phyloP scores from a whole-genome alignment of 2,113 vertebrate species.

The Phyllostomus hastatus region DNA sequence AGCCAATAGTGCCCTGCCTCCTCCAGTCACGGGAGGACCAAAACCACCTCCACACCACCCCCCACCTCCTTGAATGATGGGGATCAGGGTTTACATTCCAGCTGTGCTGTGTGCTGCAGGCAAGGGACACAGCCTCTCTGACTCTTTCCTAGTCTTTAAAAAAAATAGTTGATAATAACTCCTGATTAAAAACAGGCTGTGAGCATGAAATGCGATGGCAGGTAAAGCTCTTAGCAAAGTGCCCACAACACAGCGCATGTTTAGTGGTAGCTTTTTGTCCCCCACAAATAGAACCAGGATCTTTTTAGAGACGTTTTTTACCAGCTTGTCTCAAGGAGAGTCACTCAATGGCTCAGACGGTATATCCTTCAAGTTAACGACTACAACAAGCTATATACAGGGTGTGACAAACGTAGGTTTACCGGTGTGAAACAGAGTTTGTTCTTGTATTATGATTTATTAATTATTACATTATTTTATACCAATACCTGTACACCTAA shows the following conservation, averaged over 20 bases:
- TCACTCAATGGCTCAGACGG: neutral
- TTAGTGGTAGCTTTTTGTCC: neutral
- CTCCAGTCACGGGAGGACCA: neutral
- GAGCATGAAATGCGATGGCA: neutral
- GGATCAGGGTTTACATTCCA: neutral
- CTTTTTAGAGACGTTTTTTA: neutral
- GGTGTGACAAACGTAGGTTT: neutral
- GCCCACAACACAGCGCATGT: neutral
- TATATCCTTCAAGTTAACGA: neutral
- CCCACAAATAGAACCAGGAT: neutral
- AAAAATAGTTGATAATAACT: neutral
- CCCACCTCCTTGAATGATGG: neutral
- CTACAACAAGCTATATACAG: accelerated
- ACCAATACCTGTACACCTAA: neutral
- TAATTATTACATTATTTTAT: no score
- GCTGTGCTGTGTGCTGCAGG: neutral
- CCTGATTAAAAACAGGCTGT: neutral
- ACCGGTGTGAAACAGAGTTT: neutral
- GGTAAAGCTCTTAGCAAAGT: neutral
- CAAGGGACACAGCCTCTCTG: neutral
- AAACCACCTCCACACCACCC: neutral
- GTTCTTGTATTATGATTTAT: no score
- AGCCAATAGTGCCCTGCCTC: neutral
- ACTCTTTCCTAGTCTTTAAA: neutral
- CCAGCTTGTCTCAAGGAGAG: neutral